phyloP scores from a whole-genome alignment of 2,888 invertebrate genomes.

The Cheilosia scutellata region DNA sequence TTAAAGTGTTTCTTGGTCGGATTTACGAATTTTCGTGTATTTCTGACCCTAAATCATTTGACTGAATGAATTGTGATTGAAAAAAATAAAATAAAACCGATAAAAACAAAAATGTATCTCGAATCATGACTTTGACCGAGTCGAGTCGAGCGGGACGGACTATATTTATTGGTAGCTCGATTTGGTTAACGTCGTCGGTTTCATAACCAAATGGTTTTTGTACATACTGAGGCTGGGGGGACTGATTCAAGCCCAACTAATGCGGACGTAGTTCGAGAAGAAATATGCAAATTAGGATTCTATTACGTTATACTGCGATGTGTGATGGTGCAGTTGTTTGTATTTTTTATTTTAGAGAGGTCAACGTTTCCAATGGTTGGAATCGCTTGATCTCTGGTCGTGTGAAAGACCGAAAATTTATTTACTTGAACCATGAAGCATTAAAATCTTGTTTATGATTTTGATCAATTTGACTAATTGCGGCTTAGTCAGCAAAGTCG shows the following conservation, averaged over 20 bases:
- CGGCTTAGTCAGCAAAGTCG: not conserved
- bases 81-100: not conserved
- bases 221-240: not conserved
- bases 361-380: conserved; percentile 39
- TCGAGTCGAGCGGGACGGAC: not conserved
- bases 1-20: conserved; percentile 16
- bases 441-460: conserved; percentile 35
- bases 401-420: conserved; percentile 13
- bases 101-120: conserved; percentile 13
- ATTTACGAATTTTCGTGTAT: conserved; percentile 10
- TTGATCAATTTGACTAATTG: conserved; percentile 19
- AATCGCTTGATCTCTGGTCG: conserved; percentile 10
- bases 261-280: conserved; percentile 54
- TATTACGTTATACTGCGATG: conserved; percentile 39
- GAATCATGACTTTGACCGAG: conserved; percentile 36
- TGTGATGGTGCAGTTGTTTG: conserved; percentile 45
- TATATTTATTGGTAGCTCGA: conserved; percentile 13
- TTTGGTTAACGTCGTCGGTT: too few relatives aligned
- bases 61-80: conserved; percentile 25
- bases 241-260: conserved; percentile 56
- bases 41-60: conserved; percentile 49
- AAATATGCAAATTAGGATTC: conserved; percentile 61
- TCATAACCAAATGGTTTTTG: conserved; percentile 43
- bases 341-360: conserved; percentile 40
- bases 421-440: conserved; percentile 18